These are phyloP conservation scores for Drosophila funebris DNA, from an alignment of 1,140 invertebrate genomes.

Conservation along the genomic window DNA sequence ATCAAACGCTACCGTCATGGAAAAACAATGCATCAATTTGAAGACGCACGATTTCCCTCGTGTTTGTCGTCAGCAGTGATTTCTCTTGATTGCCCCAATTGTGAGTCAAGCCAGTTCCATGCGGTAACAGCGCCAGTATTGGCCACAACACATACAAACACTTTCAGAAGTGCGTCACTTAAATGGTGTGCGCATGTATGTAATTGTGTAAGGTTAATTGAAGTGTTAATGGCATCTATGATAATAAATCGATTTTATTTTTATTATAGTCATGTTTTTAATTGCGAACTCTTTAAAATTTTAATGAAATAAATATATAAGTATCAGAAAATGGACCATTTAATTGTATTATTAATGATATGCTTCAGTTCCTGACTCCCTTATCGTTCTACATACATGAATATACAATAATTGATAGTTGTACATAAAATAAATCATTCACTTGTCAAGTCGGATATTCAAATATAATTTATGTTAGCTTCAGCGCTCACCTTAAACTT, in stretches of 20 bases:
- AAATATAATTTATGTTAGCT: slow-evolving; percentile 33
- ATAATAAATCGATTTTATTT: slow-evolving; percentile 32
- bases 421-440: slow-evolving; percentile 38
- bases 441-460: slow-evolving; percentile 27
- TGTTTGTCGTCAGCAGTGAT: slow-evolving; percentile 55
- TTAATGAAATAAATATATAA: background rate
- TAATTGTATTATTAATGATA: background rate
- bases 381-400: slow-evolving; percentile 7
- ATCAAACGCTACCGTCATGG: slow-evolving; percentile 11
- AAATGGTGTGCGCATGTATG: background rate
- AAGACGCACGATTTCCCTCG: slow-evolving; percentile 47
- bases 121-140: slow-evolving; percentile 8
- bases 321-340: background rate
- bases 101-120: slow-evolving; percentile 61
- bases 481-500: background rate
- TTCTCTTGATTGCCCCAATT: slow-evolving; percentile 72
- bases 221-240: slow-evolving; percentile 52
- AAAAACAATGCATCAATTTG: slow-evolving; percentile 76
- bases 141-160: background rate
- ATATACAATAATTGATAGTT: slow-evolving; percentile 2
- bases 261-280: background rate
- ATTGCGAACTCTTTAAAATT: background rate
- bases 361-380: background rate
- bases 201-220: slow-evolving; percentile 44
- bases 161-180: background rate